Conservation (phyloP, 2,113 vertebrate species). For the Pseudorasbora parva region DNA sequence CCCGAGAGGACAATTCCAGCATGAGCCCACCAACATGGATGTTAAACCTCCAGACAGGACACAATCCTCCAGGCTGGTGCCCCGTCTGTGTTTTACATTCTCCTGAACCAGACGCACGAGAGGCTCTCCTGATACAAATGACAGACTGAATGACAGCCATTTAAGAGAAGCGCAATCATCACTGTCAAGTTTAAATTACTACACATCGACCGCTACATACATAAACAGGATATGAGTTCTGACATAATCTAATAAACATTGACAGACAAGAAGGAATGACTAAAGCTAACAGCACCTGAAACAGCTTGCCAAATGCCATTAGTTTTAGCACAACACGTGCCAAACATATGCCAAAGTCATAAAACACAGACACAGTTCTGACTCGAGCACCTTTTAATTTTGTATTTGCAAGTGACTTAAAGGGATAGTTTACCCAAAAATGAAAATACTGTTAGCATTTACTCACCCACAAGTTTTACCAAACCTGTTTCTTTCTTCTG, state of each 20-base stretch:
- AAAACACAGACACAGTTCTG: conserved; percentile 16
- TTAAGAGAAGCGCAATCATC: conserved; percentile 13
- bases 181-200: not conserved
- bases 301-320: conserved; percentile 9
- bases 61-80: conserved; percentile 21
- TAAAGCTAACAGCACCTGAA: conserved; percentile 3
- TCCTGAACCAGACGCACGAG: not conserved
- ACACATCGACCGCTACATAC: not conserved
- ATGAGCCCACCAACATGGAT: conserved; percentile 35
- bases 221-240: not conserved
- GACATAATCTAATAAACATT: conserved; percentile 18
- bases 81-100: conserved; percentile 31
- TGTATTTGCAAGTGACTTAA: not conserved
- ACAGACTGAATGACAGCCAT: not conserved
- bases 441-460: too few relatives aligned
- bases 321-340: not conserved
- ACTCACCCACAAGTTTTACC: too few relatives aligned
- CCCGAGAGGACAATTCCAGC: conserved; percentile 32
- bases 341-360: not conserved
- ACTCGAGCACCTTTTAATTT: not conserved
- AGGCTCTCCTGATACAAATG: not conserved
- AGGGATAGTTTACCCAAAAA: too few relatives aligned
- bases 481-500: too few relatives aligned
- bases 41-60: conserved; percentile 15
- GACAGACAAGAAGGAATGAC: not conserved